Evolutionary conservation across 2,888 invertebrate species (phyloP).

Genomic region (Zygogramma bicolorata): DNA sequence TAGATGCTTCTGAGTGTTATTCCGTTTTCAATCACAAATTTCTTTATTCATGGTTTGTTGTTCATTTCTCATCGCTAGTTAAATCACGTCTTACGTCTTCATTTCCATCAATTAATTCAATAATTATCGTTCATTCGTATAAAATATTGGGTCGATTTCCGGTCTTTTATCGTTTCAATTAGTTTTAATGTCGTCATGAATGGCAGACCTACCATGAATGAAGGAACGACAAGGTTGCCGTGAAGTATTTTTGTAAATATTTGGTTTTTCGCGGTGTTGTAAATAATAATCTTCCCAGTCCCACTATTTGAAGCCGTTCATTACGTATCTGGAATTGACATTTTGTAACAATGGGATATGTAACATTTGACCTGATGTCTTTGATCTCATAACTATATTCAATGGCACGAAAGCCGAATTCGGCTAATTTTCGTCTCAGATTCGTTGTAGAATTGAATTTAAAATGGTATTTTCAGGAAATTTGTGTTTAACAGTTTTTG

Average conservation of each 20-base stretch:
- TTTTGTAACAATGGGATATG: no score
- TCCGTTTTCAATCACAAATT: background rate
- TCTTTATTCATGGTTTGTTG: background rate
- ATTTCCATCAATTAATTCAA: background rate
- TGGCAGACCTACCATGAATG: background rate
- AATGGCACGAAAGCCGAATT: no score
- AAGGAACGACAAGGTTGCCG: background rate
- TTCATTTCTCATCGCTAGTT: background rate
- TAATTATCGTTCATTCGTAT: background rate
- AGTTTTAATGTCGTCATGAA: background rate
- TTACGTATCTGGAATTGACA: no score
- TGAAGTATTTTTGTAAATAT: background rate
- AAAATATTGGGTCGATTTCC: background rate
- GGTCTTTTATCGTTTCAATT: background rate
- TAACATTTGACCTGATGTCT: no score
- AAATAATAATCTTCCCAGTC: no score
- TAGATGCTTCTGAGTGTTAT: background rate
- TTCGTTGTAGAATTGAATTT: no score
- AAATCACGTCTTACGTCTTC: background rate
- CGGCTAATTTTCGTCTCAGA: no score
- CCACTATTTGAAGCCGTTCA: no score
- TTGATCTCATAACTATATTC: no score
- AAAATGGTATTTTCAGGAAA: no score
- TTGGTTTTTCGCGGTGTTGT: no score
- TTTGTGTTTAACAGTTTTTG: no score